phyloP scores from a whole-genome alignment of 92 coral and sea anemone genomes.

The Bergia sp. region DNA sequence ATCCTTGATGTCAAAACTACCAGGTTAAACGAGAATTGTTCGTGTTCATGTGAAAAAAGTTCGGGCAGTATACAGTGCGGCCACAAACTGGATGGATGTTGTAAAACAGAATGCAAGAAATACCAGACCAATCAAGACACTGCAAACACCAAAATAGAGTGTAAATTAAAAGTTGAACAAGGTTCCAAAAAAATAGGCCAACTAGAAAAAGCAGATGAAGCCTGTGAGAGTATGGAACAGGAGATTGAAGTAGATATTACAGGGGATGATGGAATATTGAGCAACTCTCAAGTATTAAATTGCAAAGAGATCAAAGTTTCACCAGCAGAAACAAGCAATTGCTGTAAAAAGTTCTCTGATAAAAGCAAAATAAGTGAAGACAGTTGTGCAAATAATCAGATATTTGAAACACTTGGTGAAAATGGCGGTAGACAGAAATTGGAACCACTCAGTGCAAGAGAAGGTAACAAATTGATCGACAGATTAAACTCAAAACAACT shows the following conservation, averaged over 20 bases:
- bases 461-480: background rate
- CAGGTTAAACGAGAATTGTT: background rate
- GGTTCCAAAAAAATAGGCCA: background rate
- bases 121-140: background rate
- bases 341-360: background rate
- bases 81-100: constrained; percentile 1
- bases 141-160: background rate
- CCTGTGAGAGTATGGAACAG: background rate
- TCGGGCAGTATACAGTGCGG: background rate
- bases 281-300: background rate
- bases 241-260: constrained; percentile 17
- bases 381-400: background rate
- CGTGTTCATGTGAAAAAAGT: constrained; percentile 1
- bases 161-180: background rate
- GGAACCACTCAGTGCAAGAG: background rate
- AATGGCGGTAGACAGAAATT: background rate
- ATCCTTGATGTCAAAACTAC: background rate
- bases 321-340: background rate
- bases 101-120: background rate
- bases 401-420: background rate
- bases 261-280: constrained; percentile 7
- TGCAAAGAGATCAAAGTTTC: background rate
- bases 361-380: background rate
- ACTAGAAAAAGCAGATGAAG: background rate
- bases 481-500: background rate